A percentile compares a stretch with the other conserved stretches of the same genome.
Conservation (phyloP, 2,113 vertebrate genomes). For the Candoia aspera region DNA sequence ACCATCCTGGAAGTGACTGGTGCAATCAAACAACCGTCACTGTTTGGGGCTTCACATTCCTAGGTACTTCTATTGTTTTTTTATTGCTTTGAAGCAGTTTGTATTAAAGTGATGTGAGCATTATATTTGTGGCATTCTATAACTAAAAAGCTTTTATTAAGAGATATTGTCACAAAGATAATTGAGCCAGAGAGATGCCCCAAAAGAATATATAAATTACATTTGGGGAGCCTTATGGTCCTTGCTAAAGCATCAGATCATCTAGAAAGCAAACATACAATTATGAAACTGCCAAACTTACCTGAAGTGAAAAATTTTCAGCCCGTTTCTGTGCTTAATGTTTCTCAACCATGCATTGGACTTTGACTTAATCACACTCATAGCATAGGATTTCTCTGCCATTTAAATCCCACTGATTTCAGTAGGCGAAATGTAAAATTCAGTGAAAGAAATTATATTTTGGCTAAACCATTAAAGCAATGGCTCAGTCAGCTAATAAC, state of each 20-base stretch:
- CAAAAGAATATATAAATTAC: neutral
- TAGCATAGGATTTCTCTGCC: neutral
- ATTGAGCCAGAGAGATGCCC: neutral
- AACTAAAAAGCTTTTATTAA: neutral
- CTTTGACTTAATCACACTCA: neutral
- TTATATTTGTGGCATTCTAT: neutral
- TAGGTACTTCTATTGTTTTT: neutral
- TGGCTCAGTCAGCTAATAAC: accelerated
- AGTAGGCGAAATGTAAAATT: neutral
- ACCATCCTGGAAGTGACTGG: neutral
- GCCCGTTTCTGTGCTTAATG: neutral
- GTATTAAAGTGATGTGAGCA: neutral
- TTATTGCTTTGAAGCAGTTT: neutral
- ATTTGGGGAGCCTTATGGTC: neutral
- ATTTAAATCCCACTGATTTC: neutral
- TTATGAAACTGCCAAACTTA: neutral
- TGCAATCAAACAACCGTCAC: neutral
- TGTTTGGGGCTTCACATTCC: neutral
- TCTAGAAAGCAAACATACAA: neutral
- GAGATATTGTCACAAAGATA: neutral
- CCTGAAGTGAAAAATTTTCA: neutral
- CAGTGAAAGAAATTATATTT: neutral
- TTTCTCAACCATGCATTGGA: neutral
- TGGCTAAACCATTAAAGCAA: neutral
- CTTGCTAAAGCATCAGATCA: neutral